A percentile compares a stretch with the other conserved stretches of the same genome.
These are phyloP conservation scores for Forbesichthys agassizii DNA, from an alignment of 2,113 vertebrate genomes.

Conservation along the genomic window DNA sequence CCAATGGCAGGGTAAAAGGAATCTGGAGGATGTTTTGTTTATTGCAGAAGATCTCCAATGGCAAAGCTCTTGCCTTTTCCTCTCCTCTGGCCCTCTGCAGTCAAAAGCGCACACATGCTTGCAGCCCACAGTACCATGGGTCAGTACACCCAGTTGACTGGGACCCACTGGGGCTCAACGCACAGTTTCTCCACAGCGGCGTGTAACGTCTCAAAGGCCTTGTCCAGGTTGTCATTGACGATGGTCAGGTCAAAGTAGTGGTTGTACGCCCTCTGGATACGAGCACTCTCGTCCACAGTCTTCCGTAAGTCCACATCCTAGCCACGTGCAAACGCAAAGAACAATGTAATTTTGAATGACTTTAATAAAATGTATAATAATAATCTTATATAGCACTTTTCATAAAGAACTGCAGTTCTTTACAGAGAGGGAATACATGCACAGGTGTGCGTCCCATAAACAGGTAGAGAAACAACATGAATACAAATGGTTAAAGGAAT, in stretches of 20 bases:
- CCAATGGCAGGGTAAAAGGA: conserved; percentile 24
- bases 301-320: conserved; percentile 96
- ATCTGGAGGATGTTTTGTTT: not conserved
- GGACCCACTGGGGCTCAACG: conserved; percentile 93
- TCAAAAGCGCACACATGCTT: not conserved
- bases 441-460: no score
- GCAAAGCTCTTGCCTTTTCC: conserved; percentile 21
- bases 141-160: conserved; percentile 98
- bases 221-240: conserved; percentile 94
- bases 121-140: not conserved
- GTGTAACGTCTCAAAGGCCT: conserved; percentile 92
- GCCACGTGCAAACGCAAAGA: not conserved
- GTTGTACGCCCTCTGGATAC: conserved; percentile 90
- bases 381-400: no score
- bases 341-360: not conserved
- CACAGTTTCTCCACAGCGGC: conserved; percentile 86
- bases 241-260: conserved; percentile 97
- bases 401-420: no score
- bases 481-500: no score
- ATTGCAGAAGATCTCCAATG: conserved; percentile 28
- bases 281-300: conserved; percentile 95
- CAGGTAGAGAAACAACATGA: no score
- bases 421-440: no score
- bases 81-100: conserved; percentile 33
- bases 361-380: no score